Conservation (phyloP, 2,797 vertebrate species). For the Betta splendens region DNA sequence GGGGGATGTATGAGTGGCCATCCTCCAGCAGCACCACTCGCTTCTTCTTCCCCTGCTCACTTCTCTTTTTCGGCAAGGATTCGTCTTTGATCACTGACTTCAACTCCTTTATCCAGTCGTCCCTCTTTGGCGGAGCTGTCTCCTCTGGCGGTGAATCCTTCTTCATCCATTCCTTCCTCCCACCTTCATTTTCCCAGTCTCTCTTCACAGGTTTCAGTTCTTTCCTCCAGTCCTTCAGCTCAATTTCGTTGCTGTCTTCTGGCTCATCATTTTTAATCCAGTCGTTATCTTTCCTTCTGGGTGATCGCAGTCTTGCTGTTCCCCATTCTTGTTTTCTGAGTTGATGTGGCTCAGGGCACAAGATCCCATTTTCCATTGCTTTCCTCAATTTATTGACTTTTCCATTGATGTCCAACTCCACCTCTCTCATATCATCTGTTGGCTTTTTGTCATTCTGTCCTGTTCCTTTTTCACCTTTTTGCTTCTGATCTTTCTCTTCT, state of each 20-base stretch:
- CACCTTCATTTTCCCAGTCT: conserved; percentile 24
- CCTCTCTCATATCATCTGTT: conserved; percentile 16
- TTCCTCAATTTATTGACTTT: conserved; percentile 52
- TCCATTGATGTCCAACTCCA: conserved; percentile 29
- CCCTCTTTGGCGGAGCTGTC: conserved; percentile 17
- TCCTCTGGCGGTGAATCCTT: conserved; percentile 21
- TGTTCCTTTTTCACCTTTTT: not conserved
- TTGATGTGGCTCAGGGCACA: conserved; percentile 29
- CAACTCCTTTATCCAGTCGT: conserved; percentile 72
- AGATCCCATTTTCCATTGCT: conserved; percentile 57
- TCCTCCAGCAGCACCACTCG: conserved; percentile 69
- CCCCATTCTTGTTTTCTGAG: conserved; percentile 32
- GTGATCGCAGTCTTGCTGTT: conserved; percentile 19
- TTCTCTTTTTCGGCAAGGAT: conserved; percentile 42
- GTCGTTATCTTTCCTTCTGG: conserved; percentile 57
- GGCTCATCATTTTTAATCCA: conserved; percentile 58
- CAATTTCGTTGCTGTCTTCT: conserved; percentile 15
- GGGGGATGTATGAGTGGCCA: conserved; percentile 52
- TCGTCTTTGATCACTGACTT: conserved; percentile 71
- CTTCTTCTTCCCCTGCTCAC: conserved; percentile 61
- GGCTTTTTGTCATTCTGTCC: conserved; percentile 10
- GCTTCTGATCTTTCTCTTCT: conserved; percentile 1
- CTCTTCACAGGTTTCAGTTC: conserved; percentile 53
- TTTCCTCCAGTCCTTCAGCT: conserved; percentile 57
- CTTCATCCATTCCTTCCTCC: conserved; percentile 28